Base-by-base conservation (phyloP, 1,140 invertebrate species). In the Caenorhabditis tropicalis region DNA sequence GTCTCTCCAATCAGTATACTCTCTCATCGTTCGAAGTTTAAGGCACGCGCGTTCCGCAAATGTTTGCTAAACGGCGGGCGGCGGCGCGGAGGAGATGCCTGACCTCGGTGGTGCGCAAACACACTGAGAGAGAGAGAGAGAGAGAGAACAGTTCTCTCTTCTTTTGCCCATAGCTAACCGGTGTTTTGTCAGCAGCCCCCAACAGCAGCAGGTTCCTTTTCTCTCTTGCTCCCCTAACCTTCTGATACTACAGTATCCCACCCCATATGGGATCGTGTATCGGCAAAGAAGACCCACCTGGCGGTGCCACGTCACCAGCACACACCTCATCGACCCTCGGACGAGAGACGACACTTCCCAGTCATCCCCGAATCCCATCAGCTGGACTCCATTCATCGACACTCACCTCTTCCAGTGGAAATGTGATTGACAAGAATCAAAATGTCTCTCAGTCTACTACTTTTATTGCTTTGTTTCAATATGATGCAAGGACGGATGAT, bases 381-480 rank as follows among this genome's bases (percentile, higher is more conserved):
- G 48, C 16, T 4, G 43, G 39, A 7, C 7, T 21, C 43, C 19
- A n/a, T 3, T 27, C 36, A 19, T 53, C 82, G 19, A 89, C 88
- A 31, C n/a, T 90, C 4, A 36, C 58, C 3, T 74, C 36, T n/a
- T 74, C 65, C 5, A 74, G 65, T 74, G 65, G 65, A 43, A 74
- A 74, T 46, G 29, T 31, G 15, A 31, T 74, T 9, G 65, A 74
- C n/a, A 74, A 74, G 33, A 74, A 74, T 74, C 65, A 74, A 10
- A 74, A 74, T 43, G 15, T 90, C 99, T 98, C 93, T 96, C 99
- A 43, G 97, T 98, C 46, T 93, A 99, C 21, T 31, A 74, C 70
- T 19, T 85, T 97, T 48, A 95, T 97, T 81, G 96, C 95, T 82
- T 93, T 97, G 83, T 97, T 96, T 92, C 94, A 95, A 90, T 97